These are phyloP conservation scores for Chrysaora quinquecirrha DNA, from an alignment of 30 jellyfish, hydroid and myxozoan species.

Conservation along the genomic window DNA sequence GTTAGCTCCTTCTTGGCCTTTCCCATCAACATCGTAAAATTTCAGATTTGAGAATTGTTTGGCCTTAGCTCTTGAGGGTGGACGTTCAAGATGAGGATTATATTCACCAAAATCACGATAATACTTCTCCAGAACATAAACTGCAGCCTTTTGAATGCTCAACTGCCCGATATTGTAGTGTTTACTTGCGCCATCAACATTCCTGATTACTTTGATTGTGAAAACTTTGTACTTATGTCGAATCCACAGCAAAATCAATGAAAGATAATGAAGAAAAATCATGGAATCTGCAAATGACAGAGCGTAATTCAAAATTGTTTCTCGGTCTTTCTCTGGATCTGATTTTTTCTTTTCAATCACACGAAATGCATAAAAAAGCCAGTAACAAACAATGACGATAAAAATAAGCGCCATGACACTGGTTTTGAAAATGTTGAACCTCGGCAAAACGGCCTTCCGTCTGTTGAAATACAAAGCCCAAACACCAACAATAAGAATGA, in stretches of 20 bases:
- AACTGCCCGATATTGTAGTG: conserved; percentile 86
- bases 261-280: conserved; percentile 87
- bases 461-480: conserved; percentile 98
- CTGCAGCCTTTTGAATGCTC: conserved; percentile 89
- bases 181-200: conserved; percentile 84
- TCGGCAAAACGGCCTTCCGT: conserved; percentile 80
- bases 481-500: conserved; percentile 83
- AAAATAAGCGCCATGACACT: conserved; percentile 78
- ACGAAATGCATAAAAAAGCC: conserved; percentile 91
- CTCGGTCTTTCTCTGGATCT: conserved; percentile 10
- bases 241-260: conserved; percentile 89
- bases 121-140: conserved; percentile 80
- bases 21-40: conserved; percentile 93
- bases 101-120: conserved; percentile 92
- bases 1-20: conserved; percentile 70
- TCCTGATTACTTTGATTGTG: conserved; percentile 88
- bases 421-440: conserved; percentile 76
- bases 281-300: conserved; percentile 81
- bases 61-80: conserved; percentile 84
- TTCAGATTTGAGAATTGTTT: conserved; percentile 85
- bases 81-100: conserved; percentile 88
- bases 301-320: conserved; percentile 72
- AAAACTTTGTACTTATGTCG: conserved; percentile 81
- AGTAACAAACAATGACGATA: conserved; percentile 69
- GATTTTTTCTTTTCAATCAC: conserved; percentile 64